Conservation (phyloP, 2,113 vertebrate genomes). For the Calidris pugnax region DNA sequence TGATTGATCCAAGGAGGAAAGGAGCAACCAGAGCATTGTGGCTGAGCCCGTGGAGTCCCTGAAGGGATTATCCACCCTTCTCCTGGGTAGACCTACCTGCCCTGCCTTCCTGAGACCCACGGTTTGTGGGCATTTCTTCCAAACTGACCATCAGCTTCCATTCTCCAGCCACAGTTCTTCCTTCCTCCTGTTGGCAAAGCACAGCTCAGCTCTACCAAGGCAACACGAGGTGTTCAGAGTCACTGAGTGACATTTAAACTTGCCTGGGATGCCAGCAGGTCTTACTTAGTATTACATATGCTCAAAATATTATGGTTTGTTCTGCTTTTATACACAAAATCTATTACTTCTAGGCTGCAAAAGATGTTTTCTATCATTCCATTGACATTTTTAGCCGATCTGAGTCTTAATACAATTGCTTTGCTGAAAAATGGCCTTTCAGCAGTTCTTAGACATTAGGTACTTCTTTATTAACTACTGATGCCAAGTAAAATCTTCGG, state of each 20-base stretch:
- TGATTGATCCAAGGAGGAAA: neutral
- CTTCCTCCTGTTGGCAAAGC: neutral
- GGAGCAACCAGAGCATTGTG: neutral
- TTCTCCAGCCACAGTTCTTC: neutral
- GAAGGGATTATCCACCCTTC: neutral
- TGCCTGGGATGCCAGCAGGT: neutral
- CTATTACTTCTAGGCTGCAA: neutral
- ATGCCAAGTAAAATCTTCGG: neutral
- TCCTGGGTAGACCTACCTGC: neutral
- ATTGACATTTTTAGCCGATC: constrained; percentile 26
- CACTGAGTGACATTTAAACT: neutral
- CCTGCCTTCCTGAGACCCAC: neutral
- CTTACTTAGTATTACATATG: neutral
- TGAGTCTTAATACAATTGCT: constrained; percentile 34
- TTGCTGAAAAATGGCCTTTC: constrained; percentile 22
- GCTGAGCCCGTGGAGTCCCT: neutral
- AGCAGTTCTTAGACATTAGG: neutral
- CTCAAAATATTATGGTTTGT: neutral
- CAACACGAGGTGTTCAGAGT: neutral
- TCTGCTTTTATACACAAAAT: neutral
- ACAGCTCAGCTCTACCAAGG: neutral
- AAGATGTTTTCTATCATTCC: constrained; percentile 20
- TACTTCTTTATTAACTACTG: constrained; percentile 24
- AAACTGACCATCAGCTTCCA: neutral
- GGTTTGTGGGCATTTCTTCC: neutral